Conservation (phyloP, 2,888 invertebrate genomes). For the Arctia plantaginis region DNA sequence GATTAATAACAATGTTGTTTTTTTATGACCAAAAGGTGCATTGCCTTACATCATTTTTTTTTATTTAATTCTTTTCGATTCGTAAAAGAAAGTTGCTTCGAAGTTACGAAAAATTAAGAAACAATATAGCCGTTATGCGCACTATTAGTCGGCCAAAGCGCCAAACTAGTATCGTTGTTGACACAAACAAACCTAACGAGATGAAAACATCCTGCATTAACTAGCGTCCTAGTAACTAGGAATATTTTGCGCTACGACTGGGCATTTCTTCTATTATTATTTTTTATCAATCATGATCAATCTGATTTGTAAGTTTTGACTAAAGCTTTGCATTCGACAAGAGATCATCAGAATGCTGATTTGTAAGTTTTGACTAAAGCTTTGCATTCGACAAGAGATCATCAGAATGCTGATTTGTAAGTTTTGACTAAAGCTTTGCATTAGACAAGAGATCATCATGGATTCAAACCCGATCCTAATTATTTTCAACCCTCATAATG, state of each 20-base stretch:
- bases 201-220: constrained; percentile 22
- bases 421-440: not conserved
- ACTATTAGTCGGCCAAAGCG: not conserved
- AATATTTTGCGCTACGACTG: not conserved
- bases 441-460: not conserved
- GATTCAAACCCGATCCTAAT: not conserved
- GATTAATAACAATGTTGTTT: no score
- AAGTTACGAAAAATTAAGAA: not conserved
- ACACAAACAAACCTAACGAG: constrained; percentile 14
- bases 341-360: not conserved
- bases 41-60: not conserved
- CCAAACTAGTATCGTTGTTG: constrained; percentile 16
- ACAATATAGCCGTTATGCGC: not conserved
- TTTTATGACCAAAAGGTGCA: not conserved
- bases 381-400: not conserved
- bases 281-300: not conserved
- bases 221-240: constrained; percentile 10
- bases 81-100: not conserved
- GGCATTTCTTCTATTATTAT: not conserved
- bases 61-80: not conserved
- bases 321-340: not conserved
- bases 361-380: not conserved
- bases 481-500: not conserved
- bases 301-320: not conserved
- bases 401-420: no score